phyloP scores from a whole-genome alignment of 2,797 vertebrate genomes.

The Pampus argenteus region DNA sequence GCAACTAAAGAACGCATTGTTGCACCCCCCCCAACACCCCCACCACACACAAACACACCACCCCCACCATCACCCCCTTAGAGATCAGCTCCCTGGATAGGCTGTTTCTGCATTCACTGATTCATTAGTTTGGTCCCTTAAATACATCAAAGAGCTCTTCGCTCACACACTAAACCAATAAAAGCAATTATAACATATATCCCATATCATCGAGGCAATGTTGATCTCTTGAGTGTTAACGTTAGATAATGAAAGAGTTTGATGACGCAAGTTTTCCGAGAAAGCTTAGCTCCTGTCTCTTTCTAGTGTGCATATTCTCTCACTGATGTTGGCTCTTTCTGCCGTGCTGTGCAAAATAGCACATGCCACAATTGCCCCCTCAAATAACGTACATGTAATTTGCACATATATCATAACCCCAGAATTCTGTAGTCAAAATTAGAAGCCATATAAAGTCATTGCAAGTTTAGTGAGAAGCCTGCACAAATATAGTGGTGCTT shows the following conservation, averaged over 20 bases:
- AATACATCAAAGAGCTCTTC: slow-evolving; percentile 85
- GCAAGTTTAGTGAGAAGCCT: slow-evolving; percentile 34
- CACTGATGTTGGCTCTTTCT: slow-evolving; percentile 20
- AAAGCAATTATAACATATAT: slow-evolving; percentile 84
- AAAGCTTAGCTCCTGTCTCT: slow-evolving; percentile 74
- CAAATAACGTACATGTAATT: slow-evolving; percentile 46
- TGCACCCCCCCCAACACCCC: slow-evolving; percentile 37
- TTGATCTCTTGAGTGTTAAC: slow-evolving; percentile 73
- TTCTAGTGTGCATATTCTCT: slow-evolving; percentile 58
- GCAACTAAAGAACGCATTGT: slow-evolving; percentile 81
- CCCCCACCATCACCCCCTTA: slow-evolving; percentile 60
- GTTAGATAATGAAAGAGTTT: slow-evolving; percentile 83
- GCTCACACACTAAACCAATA: slow-evolving; percentile 83
- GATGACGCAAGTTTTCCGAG: slow-evolving; percentile 82
- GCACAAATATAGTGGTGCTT: slow-evolving; percentile 36
- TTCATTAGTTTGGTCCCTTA: slow-evolving; percentile 85
- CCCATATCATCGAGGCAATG: slow-evolving; percentile 70
- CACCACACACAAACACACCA: slow-evolving; percentile 34
- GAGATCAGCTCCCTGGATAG: slow-evolving; percentile 78
- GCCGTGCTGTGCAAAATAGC: slow-evolving; percentile 32
- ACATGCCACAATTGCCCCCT: slow-evolving; percentile 39
- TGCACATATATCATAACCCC: slow-evolving; percentile 46
- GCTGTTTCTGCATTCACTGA: slow-evolving; percentile 78
- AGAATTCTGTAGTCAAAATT: slow-evolving; percentile 55
- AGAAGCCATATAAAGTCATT: slow-evolving; percentile 52